phyloP scores from a whole-genome alignment of 2,113 vertebrate genomes.

The Megalops atlanticus region DNA sequence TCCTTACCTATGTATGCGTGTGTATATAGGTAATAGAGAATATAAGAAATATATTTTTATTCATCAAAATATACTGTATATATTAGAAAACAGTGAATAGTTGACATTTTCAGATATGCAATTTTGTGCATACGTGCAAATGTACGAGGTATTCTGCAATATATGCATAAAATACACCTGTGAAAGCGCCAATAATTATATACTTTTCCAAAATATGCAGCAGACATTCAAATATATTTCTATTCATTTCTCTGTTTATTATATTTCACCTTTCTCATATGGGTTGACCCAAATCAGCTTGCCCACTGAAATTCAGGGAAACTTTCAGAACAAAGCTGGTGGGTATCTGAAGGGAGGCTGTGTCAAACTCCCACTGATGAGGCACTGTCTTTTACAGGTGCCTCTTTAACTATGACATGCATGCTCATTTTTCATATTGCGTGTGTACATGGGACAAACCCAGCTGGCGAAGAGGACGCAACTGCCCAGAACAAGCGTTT shows the following conservation, averaged over 20 bases:
- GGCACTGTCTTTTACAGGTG: neutral
- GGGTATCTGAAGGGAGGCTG: neutral
- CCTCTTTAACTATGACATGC: neutral
- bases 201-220: neutral
- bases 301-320: neutral
- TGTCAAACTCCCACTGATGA: no score
- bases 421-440: no score
- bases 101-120: neutral
- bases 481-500: neutral
- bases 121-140: neutral
- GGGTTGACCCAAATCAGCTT: neutral
- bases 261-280: no score
- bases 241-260: no score
- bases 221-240: neutral
- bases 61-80: neutral
- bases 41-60: no score
- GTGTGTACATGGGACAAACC: neutral
- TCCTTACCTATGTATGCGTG: no score
- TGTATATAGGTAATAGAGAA: no score
- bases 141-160: neutral
- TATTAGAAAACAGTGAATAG: neutral
- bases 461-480: neutral
- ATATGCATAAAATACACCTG: neutral
- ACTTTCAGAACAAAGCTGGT: neutral
- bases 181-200: neutral